Base-by-base conservation (phyloP, 2,797 vertebrate species). In the Falco berigora region DNA sequence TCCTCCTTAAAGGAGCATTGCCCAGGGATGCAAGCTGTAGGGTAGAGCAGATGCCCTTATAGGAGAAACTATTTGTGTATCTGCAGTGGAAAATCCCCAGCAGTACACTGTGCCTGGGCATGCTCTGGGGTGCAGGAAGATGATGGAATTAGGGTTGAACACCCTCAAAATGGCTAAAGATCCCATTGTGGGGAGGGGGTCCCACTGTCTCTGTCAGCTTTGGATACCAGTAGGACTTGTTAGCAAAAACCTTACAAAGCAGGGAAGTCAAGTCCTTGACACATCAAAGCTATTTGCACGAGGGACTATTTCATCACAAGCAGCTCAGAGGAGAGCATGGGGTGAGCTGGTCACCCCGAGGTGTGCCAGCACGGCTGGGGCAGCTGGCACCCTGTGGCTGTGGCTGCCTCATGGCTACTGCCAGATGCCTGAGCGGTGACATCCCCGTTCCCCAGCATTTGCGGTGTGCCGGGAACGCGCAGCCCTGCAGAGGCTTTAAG, bases 321-420 rank as follows among this genome's bases (percentile, higher is more conserved):
- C 23, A 50, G 52, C 28, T 73, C 64, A 9, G 86, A 27, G 42
- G 18, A 38, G 27, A 18, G 34, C 12, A 21, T 24, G 9, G 1
- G 10, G 32, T 23, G 19, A 8, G 21, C 5, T 3, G 5, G 15
- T 20, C 55, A 15, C 36, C 4, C 9, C 3, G 1, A 32, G 19
- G 15, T 32, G 44, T 0, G 2, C 12, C 67, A 14, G 49, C 34
- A 14, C 11, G 5, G 4, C 2, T 32, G 49, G 28, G n/a, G 9
- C 38, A 47, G 32, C 5, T 5, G 58, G 56, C 14, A 11, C 24
- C 3, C 6, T 4, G 4, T 0, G 14, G 12, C 56, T 36, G 68
- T 1, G 0, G 30, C 25, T 12, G 36, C 34, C 34, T 10, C 30
- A 13, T 1, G 8, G 63, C 27, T 66, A 4, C 47, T 21, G 76